These are phyloP conservation scores for Drosophila koepferae DNA, from an alignment of 2,888 invertebrate species.

Conservation along the genomic window DNA sequence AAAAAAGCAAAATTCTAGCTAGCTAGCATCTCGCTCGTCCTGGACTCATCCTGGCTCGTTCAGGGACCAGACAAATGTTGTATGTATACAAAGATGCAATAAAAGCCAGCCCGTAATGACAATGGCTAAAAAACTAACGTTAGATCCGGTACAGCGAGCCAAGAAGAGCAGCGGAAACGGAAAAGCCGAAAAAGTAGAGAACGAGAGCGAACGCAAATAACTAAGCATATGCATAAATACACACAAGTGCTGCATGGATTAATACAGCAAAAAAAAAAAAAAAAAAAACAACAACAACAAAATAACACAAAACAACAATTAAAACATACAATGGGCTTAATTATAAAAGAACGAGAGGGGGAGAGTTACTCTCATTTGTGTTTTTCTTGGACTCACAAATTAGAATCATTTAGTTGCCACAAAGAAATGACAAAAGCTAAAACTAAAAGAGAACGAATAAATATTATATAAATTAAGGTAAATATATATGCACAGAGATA, in stretches of 20 bases:
- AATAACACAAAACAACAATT: constrained; percentile 22
- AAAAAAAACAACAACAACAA: no score
- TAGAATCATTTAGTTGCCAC: constrained; percentile 10
- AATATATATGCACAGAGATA: not conserved
- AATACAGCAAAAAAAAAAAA: constrained; percentile 18
- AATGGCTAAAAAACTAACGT: constrained; percentile 38
- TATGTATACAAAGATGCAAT: constrained; percentile 20
- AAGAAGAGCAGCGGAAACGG: constrained; percentile 6
- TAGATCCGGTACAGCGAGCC: not conserved
- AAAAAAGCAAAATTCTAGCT: not conserved
- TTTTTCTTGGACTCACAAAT: constrained; percentile 12
- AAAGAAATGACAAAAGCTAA: constrained; percentile 2
- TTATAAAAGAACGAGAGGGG: not conserved
- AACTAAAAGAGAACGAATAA: not conserved
- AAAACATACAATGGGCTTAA: constrained; percentile 13
- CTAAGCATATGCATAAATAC: constrained; percentile 30
- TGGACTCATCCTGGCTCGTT: constrained; percentile 7
- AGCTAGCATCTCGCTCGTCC: not conserved
- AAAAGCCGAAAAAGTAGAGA: not conserved
- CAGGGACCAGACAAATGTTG: constrained; percentile 15
- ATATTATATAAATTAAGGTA: constrained; percentile 7
- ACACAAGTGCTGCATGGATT: constrained; percentile 26
- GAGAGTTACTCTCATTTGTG: not conserved
- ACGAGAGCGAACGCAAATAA: constrained; percentile 5
- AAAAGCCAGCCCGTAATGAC: constrained; percentile 38